Evolutionary conservation across 2,797 vertebrate species (phyloP).

Genomic region (Discoglossus pictus): DNA sequence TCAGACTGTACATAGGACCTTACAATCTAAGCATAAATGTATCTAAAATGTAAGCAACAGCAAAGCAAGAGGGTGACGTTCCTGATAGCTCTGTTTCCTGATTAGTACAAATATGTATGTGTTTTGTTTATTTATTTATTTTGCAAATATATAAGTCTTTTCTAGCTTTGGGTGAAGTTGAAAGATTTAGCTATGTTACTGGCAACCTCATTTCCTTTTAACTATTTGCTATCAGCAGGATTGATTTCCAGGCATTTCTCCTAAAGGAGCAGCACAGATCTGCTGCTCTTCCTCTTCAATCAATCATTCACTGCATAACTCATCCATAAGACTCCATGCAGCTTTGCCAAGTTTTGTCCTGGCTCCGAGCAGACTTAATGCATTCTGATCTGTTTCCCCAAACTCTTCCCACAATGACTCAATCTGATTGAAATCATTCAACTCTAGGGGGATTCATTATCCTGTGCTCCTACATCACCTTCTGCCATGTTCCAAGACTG

Average conservation of each 20-base stretch:
- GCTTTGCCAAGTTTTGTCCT: constrained; percentile 29
- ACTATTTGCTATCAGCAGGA: constrained; percentile 8
- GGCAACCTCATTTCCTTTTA: not conserved
- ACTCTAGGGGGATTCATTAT: constrained; percentile 62
- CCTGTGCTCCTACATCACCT: constrained; percentile 52
- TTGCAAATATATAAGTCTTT: no score
- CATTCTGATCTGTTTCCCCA: constrained; percentile 57
- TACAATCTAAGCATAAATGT: no score
- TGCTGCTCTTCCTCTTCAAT: constrained; percentile 11
- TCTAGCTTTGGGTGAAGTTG: no score
- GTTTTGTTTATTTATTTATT: no score
- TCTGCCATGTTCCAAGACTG: constrained; percentile 52
- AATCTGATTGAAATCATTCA: constrained; percentile 60
- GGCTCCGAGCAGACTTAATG: constrained; percentile 24
- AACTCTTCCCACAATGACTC: constrained; percentile 60
- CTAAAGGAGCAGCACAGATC: constrained; percentile 1
- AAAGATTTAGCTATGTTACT: no score
- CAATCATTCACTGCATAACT: constrained; percentile 18
- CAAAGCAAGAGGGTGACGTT: no score
- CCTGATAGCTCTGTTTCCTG: no score
- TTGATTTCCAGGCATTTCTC: constrained; percentile 20
- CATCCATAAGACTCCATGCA: constrained; percentile 25
- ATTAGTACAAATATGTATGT: no score
- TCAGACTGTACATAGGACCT: no score
- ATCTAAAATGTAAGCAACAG: no score